phyloP scores from a whole-genome alignment of 2,113 vertebrate genomes.

The Paedocypris sp. region DNA sequence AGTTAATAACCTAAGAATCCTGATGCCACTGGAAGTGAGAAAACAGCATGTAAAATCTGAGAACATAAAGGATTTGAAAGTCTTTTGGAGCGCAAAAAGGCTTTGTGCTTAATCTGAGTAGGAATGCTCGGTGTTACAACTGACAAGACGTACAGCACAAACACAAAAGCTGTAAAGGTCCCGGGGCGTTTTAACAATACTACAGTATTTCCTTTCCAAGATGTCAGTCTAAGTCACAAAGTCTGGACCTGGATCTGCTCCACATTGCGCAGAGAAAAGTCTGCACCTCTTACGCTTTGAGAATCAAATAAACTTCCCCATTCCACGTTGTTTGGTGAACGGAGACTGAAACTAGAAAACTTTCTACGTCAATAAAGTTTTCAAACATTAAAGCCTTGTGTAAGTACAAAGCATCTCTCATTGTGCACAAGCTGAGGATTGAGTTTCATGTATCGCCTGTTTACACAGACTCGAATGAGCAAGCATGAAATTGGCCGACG shows the following conservation, averaged over 20 bases:
- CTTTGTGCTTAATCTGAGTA: slow-evolving; percentile 61
- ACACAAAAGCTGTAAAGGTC: slow-evolving; percentile 39
- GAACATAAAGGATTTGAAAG: not conserved
- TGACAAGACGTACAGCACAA: slow-evolving; percentile 17
- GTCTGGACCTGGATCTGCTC: slow-evolving; percentile 13
- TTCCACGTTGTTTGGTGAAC: too few relatives aligned
- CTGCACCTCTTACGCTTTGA: too few relatives aligned
- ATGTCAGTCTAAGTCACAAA: slow-evolving; percentile 64
- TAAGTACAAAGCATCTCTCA: slow-evolving; percentile 22
- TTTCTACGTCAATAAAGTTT: too few relatives aligned
- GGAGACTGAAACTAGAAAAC: too few relatives aligned
- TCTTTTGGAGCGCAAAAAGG: slow-evolving; percentile 30
- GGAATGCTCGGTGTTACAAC: slow-evolving; percentile 56
- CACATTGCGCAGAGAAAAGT: too few relatives aligned
- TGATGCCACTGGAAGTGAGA: not conserved
- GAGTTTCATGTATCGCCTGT: slow-evolving; percentile 34
- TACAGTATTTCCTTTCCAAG: slow-evolving; percentile 59
- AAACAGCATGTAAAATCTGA: not conserved
- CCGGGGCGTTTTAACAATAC: slow-evolving; percentile 65
- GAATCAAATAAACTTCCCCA: too few relatives aligned
- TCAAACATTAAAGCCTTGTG: too few relatives aligned
- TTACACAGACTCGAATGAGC: slow-evolving; percentile 41
- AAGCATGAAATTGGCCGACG: slow-evolving; percentile 33
- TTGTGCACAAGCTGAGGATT: slow-evolving; percentile 38
- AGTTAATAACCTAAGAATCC: not conserved